phyloP scores from a whole-genome alignment of 2,113 vertebrate genomes.

The Paradoxurus hermaphroditus region DNA sequence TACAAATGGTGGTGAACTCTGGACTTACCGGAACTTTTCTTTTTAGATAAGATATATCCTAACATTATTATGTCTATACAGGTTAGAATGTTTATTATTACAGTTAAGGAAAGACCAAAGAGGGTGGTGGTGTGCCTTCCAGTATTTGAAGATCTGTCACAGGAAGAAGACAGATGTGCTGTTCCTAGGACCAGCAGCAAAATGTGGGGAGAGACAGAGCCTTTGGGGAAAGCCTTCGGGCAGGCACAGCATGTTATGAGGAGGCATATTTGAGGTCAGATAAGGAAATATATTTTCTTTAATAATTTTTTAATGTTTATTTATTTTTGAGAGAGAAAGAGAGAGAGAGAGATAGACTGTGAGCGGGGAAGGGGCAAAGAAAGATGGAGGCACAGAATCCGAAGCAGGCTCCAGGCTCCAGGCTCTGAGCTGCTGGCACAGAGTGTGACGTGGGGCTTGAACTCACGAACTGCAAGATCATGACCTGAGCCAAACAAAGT shows the following conservation, averaged over 20 bases:
- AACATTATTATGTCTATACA: not conserved
- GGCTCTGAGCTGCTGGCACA: too few relatives aligned
- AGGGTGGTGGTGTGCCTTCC: not conserved
- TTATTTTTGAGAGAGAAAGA: too few relatives aligned
- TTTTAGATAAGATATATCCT: conserved; percentile 13
- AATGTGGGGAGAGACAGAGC: accelerated
- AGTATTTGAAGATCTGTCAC: not conserved
- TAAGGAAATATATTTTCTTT: not conserved
- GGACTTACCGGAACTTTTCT: conserved; percentile 1
- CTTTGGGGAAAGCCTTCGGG: not conserved
- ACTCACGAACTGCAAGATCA: too few relatives aligned
- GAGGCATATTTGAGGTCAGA: not conserved
- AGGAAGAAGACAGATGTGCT: not conserved
- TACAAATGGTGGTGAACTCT: not conserved
- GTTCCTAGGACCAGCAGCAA: not conserved
- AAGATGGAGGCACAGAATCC: too few relatives aligned
- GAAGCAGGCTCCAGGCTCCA: too few relatives aligned
- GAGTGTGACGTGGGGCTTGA: too few relatives aligned
- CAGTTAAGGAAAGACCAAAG: conserved; percentile 31
- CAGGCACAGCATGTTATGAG: not conserved
- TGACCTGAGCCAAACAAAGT: too few relatives aligned
- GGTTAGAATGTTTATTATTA: not conserved
- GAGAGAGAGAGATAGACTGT: too few relatives aligned
- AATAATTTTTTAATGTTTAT: too few relatives aligned
- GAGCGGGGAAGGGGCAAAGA: too few relatives aligned